Evolutionary conservation across 1,140 invertebrate genomes (phyloP), one percentile per base, ranked within the genome.

Genomic region (Triops longicaudatus): DNA sequence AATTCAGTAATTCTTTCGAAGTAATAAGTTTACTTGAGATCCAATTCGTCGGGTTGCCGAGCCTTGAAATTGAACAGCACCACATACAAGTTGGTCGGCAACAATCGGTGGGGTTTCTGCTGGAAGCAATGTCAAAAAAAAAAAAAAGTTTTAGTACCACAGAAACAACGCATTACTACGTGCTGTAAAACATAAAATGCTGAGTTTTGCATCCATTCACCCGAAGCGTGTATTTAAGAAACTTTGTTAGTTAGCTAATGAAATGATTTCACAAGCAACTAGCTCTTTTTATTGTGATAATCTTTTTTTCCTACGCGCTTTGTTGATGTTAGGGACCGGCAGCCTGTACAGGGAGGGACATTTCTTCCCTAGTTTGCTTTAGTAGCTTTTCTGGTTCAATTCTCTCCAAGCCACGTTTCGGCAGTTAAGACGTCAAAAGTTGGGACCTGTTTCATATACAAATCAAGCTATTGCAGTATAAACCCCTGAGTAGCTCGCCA

Each of bases 21-120:
- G 31, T 37, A 37, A 37, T 37, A 37, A 37, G 31, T 37, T 37
- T 83, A 91, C 90, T 96, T 97, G 3, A 98, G 87, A 83, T 98
- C 95, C 78, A 98, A 84, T 84, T 98, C 96, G 83, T 98, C 96
- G 72, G 91, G 91, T 84, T 97, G 95, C 74, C 96, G 88, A 1
- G 94, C 93, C 82, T 94, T 93, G 84, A 97, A 98, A 84, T 97
- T 96, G 86, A 98, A 98, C 14, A 98, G 86, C 28, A 96, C 94
- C 44, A 98, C 95, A 84, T 97, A 98, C 14, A 97, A 86, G 83
- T 97, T 96, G 26, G 94, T 95, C 9, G 94, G 93, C 75, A 96
- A 86, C 43, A 96, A 86, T 28, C 92, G 88, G 84, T 94, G 91
- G 43, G 91, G 90, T 85, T 94, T 94, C 91, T 93, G 86, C 22